Evolutionary conservation across 2,113 vertebrate species (phyloP).

Genomic region (Salminus brasiliensis): DNA sequence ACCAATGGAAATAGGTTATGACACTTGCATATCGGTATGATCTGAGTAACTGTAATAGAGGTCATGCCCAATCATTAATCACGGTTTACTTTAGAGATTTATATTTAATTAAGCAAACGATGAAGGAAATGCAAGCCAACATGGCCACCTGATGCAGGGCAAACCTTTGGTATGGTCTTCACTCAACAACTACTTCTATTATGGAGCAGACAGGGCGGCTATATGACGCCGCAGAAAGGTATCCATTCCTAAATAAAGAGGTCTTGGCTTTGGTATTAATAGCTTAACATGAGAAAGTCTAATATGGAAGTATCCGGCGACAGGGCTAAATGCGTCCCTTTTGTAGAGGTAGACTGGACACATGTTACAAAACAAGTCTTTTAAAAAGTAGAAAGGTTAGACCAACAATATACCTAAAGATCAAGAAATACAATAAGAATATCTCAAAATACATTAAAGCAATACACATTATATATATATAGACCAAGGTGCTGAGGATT

Average conservation of each 20-base stretch:
- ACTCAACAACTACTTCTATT: constrained; percentile 18
- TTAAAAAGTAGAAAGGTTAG: background rate
- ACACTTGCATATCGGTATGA: too few relatives aligned
- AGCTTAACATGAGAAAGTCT: constrained; percentile 63
- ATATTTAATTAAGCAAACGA: background rate
- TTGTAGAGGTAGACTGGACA: constrained; percentile 25
- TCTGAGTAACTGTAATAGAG: too few relatives aligned
- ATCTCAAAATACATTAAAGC: background rate
- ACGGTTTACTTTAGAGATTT: too few relatives aligned
- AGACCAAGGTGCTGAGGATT: too few relatives aligned
- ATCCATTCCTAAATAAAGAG: constrained; percentile 54
- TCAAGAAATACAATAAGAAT: too few relatives aligned
- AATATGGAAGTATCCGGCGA: constrained; percentile 65
- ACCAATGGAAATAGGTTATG: too few relatives aligned
- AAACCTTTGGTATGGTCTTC: background rate
- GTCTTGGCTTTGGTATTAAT: constrained; percentile 67
- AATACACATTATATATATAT: too few relatives aligned
- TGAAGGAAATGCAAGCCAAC: background rate
- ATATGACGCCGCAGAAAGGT: constrained; percentile 48
- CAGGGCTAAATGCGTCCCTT: constrained; percentile 64
- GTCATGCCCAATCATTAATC: too few relatives aligned
- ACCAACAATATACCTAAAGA: background rate
- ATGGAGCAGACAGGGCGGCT: constrained; percentile 3
- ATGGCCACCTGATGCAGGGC: background rate
- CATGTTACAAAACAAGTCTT: background rate